Conservation (phyloP, 2,888 invertebrate genomes). For the Gerris lacustris region DNA sequence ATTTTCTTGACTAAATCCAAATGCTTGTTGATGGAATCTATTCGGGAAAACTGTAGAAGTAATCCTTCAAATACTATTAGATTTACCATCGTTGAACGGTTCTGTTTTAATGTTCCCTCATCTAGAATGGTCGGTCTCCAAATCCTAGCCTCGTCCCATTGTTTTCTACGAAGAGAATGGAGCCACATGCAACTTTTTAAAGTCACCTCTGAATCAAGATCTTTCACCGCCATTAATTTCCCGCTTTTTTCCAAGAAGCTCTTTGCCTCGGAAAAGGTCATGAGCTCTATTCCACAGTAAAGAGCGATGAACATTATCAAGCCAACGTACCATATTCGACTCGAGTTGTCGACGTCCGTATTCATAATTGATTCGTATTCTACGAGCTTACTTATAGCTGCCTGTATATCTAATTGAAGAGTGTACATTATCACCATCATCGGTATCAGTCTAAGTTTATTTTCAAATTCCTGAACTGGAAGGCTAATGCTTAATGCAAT, state of each 20-base stretch:
- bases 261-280: neutral
- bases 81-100: neutral
- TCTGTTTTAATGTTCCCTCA: neutral
- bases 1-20: slow-evolving; percentile 1
- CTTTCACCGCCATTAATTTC: neutral
- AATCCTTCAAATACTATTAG: slow-evolving; percentile 6
- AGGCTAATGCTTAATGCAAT: neutral
- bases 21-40: neutral
- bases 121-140: neutral
- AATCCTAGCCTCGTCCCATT: neutral
- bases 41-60: neutral
- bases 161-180: neutral
- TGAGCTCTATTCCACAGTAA: neutral
- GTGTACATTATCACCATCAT: neutral
- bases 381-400: neutral
- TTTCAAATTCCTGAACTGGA: neutral
- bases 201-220: neutral
- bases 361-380: slow-evolving; percentile 2
- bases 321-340: neutral
- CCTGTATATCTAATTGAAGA: neutral
- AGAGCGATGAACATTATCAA: neutral
- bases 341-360: neutral
- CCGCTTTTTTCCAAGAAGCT: neutral
- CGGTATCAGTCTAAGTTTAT: neutral
- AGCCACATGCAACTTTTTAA: slow-evolving; percentile 1